Evolutionary conservation across 2,888 invertebrate species (phyloP).

Genomic region (Agrotis clavis): DNA sequence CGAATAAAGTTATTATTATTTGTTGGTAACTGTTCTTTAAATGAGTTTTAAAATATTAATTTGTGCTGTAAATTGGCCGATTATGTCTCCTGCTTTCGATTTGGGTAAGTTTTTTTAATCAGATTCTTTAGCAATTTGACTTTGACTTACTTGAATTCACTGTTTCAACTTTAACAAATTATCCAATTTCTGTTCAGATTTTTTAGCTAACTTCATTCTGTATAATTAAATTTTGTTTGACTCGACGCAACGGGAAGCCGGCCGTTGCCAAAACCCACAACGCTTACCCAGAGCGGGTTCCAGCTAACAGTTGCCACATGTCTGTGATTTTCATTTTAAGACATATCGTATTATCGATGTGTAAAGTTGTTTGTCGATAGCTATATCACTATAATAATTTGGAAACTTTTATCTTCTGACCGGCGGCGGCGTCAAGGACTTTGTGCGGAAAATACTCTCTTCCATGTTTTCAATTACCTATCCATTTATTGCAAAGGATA

Average conservation of each 20-base stretch:
- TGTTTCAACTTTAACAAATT: background rate
- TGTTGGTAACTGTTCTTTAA: constrained; percentile 37
- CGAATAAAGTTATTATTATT: constrained; percentile 43
- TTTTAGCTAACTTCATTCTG: background rate
- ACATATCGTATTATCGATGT: no score
- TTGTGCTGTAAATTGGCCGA: constrained; percentile 24
- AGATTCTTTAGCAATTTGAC: background rate
- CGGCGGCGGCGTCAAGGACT: no score
- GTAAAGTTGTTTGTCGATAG: no score
- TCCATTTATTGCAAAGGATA: background rate
- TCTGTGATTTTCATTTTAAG: no score
- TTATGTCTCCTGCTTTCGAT: constrained; percentile 11
- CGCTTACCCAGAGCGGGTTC: no score
- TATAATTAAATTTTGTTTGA: background rate
- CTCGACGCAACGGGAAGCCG: no score
- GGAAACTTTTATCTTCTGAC: no score
- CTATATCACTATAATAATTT: no score
- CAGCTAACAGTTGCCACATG: no score
- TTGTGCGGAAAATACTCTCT: no score
- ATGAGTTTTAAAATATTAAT: constrained; percentile 41
- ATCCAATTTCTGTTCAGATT: background rate
- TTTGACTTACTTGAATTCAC: background rate
- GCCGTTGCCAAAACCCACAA: no score
- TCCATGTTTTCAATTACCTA: no score
- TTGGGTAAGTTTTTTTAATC: background rate